Evolutionary conservation across 2,888 invertebrate species (phyloP).

Genomic region (Drymonia ruficornis): DNA sequence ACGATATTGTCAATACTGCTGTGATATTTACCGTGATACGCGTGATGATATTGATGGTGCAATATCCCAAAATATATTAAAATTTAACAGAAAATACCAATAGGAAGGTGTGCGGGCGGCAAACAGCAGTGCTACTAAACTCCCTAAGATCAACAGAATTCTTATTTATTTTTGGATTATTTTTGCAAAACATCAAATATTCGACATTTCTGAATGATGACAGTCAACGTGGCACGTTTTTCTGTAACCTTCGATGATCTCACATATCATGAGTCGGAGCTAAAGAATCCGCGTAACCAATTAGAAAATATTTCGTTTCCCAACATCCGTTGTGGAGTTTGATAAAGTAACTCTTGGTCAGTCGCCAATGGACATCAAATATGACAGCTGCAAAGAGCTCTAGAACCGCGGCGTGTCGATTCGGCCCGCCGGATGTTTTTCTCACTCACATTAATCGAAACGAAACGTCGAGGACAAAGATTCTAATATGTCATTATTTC

Average conservation of each 20-base stretch:
- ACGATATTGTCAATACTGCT: too few species aligned
- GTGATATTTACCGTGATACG: too few species aligned
- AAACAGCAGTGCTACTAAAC: too few species aligned
- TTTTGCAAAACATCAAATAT: neutral
- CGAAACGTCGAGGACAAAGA: slow-evolving; percentile 14
- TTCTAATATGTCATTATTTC: slow-evolving; percentile 20
- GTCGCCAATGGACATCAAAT: slow-evolving; percentile 53
- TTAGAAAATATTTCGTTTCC: slow-evolving; percentile 53
- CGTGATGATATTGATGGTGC: too few species aligned
- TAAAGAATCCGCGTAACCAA: slow-evolving; percentile 40
- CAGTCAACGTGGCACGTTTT: slow-evolving; percentile 27
- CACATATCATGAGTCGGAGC: slow-evolving; percentile 33
- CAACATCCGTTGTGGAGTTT: slow-evolving; percentile 44
- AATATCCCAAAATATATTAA: too few species aligned
- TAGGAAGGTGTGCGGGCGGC: too few species aligned
- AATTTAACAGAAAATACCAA: too few species aligned
- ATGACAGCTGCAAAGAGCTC: slow-evolving; percentile 33
- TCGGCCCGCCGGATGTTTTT: slow-evolving; percentile 44
- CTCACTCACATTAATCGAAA: slow-evolving; percentile 22
- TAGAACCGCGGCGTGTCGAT: slow-evolving; percentile 29
- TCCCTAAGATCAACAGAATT: neutral
- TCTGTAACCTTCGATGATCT: slow-evolving; percentile 34
- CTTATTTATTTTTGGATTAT: neutral
- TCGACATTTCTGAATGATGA: slow-evolving; percentile 23
- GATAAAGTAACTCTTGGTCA: slow-evolving; percentile 53